These are phyloP conservation scores for Protosalanx chinensis DNA, from an alignment of 2,797 vertebrate genomes.

Conservation along the genomic window DNA sequence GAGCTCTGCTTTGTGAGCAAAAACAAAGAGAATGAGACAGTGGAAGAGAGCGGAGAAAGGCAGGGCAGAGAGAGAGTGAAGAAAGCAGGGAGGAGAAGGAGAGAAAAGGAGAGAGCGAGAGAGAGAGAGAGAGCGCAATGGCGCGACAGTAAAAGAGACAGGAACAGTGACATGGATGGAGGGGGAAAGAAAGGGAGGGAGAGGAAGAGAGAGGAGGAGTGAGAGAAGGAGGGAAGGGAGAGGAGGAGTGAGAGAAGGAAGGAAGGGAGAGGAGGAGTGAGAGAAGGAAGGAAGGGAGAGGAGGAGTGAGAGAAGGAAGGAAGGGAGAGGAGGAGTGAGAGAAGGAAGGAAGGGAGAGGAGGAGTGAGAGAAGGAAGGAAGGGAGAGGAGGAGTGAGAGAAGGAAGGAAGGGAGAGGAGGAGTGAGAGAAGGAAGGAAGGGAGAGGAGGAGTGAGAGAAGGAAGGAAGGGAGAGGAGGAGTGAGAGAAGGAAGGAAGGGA, in stretches of 20 bases:
- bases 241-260: background rate
- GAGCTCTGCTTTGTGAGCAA: no score
- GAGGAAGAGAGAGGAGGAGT: background rate
- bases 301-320: background rate
- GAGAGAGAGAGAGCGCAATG: background rate
- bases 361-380: background rate
- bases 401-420: slow-evolving; percentile 15
- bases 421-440: background rate
- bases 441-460: background rate
- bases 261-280: no score
- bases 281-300: background rate
- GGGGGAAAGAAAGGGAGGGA: background rate
- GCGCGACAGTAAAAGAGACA: no score
- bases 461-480: background rate
- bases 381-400: no score
- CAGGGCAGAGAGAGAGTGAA: background rate
- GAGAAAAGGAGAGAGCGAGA: background rate
- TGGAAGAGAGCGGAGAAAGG: background rate
- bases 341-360: background rate
- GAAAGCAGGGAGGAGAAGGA: no score
- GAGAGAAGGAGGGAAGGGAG: background rate
- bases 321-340: background rate
- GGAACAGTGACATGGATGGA: no score
- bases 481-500: background rate
- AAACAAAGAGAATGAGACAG: no score